phyloP scores from a whole-genome alignment of 2,797 vertebrate genomes.

The Amblyraja radiata region DNA sequence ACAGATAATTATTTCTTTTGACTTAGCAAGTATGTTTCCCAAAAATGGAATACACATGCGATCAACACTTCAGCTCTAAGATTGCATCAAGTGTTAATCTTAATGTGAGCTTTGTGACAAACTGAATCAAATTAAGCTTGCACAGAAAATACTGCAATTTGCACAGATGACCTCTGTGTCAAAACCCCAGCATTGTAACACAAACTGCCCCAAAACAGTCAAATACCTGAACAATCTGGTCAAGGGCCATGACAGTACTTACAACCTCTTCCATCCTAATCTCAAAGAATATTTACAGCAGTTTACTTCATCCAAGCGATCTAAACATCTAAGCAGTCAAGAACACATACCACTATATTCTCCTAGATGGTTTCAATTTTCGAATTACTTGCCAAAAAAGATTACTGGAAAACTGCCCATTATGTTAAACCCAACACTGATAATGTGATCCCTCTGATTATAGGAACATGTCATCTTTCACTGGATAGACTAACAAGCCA shows the following conservation, averaged over 20 bases:
- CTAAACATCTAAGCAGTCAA: not conserved
- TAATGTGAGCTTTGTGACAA: not conserved
- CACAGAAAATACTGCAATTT: slow-evolving; percentile 4
- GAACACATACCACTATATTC: not conserved
- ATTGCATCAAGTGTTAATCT: not conserved
- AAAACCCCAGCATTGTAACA: not conserved
- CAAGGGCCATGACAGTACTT: not conserved
- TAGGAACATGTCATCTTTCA: not conserved
- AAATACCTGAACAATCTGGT: not conserved
- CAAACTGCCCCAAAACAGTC: not conserved
- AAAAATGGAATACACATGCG: not conserved
- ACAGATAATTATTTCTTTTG: not conserved
- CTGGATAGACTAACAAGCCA: not conserved
- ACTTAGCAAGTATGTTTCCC: not conserved
- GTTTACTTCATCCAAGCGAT: not conserved
- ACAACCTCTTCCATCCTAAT: not conserved
- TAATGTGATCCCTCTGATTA: not conserved
- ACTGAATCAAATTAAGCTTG: not conserved
- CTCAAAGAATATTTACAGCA: not conserved
- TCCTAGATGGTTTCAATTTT: not conserved
- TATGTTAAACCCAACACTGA: not conserved
- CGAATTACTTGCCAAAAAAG: not conserved
- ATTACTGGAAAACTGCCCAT: not conserved
- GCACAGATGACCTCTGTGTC: not conserved
- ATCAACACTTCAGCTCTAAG: not conserved